Conservation (phyloP, 2,797 vertebrate genomes). For the Chromobotia macracanthus region DNA sequence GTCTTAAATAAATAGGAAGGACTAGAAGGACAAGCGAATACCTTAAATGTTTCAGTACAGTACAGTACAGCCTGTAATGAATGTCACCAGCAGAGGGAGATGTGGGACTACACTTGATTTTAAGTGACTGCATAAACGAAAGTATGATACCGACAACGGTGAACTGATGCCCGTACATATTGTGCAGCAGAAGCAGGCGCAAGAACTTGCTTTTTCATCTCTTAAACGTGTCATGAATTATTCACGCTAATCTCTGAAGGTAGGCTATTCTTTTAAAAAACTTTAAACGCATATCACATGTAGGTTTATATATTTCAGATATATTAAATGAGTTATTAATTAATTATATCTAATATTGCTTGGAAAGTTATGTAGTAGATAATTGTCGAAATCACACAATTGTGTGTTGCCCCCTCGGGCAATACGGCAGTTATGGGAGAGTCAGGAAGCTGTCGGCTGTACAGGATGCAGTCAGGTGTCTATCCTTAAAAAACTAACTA, state of each 20-base stretch:
- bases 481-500: slow-evolving; percentile 14
- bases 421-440: slow-evolving; percentile 56
- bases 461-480: slow-evolving; percentile 60
- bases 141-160: not conserved
- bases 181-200: not conserved
- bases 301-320: not conserved
- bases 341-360: too few species aligned
- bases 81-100: slow-evolving; percentile 28
- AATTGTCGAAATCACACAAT: not conserved
- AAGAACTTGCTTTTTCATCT: too few species aligned
- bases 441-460: slow-evolving; percentile 53
- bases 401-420: slow-evolving; percentile 9
- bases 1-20: too few species aligned
- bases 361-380: too few species aligned
- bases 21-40: too few species aligned
- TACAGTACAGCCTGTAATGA: not conserved
- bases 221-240: not conserved
- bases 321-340: too few species aligned
- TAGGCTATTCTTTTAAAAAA: not conserved
- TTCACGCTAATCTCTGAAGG: not conserved
- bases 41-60: too few species aligned
- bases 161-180: not conserved
- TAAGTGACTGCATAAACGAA: not conserved
- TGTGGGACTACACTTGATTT: not conserved
- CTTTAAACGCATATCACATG: not conserved